Evolutionary conservation across 92 coral and sea anemone genomes (phyloP).

Genomic region (Virgularia gustaviana): DNA sequence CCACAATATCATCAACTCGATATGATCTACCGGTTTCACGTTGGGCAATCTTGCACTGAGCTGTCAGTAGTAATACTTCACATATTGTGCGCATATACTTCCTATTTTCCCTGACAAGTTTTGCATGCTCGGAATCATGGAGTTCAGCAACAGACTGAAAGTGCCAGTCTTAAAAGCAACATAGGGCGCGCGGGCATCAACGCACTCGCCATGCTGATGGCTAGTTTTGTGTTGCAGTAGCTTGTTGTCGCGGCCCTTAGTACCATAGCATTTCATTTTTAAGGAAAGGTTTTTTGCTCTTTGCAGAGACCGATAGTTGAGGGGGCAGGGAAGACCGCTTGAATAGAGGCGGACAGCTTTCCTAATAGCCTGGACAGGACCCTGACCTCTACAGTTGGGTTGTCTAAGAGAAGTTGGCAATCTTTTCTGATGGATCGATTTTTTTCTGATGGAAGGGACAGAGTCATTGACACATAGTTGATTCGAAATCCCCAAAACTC

Average conservation of each 20-base stretch:
- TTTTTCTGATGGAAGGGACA: constrained; percentile 47
- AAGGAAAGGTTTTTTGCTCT: constrained; percentile 41
- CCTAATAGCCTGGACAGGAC: constrained; percentile 44
- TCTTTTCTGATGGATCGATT: no score
- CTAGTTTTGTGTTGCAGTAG: constrained; percentile 17
- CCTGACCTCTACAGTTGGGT: constrained; percentile 24
- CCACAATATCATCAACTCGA: background rate
- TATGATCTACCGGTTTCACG: constrained; percentile 16
- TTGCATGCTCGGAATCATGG: constrained; percentile 8
- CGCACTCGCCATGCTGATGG: constrained; percentile 23
- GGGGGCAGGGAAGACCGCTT: constrained; percentile 57
- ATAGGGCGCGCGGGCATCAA: constrained; percentile 13
- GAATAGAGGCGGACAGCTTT: constrained; percentile 45
- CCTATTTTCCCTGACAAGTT: background rate
- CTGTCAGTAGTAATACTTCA: constrained; percentile 12
- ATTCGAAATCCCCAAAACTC: constrained; percentile 35
- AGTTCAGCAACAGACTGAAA: constrained; percentile 18
- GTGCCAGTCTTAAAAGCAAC: constrained; percentile 17
- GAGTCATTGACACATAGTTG: constrained; percentile 20
- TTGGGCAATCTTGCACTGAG: constrained; percentile 9
- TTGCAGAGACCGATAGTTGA: constrained; percentile 28
- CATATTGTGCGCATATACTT: constrained; percentile 8
- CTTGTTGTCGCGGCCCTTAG: constrained; percentile 3
- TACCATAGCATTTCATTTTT: constrained; percentile 14
- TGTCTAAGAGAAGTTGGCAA: constrained; percentile 41